phyloP scores from a whole-genome alignment of 1,140 invertebrate species.

The Meloidogyne exigua region DNA sequence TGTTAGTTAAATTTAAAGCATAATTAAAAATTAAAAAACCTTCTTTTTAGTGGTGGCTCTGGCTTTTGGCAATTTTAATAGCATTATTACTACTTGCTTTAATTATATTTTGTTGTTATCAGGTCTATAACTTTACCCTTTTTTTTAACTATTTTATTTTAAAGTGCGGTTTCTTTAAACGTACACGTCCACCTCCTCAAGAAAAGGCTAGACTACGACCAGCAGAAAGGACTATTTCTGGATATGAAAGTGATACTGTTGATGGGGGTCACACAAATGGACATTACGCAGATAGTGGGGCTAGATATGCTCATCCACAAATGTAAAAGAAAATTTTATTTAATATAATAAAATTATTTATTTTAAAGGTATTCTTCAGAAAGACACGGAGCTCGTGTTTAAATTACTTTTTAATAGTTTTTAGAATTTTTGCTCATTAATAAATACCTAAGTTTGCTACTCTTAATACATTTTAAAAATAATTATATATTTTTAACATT shows the following conservation, averaged over 20 bases:
- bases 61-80: conserved; percentile 50
- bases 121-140: conserved; percentile 25
- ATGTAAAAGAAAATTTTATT: conserved; percentile 18
- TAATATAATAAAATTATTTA: neutral
- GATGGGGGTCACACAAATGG: conserved; percentile 3
- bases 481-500: neutral
- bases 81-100: conserved; percentile 45
- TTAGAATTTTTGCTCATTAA: neutral
- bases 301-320: conserved; percentile 35
- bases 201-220: conserved; percentile 44
- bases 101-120: conserved; percentile 49
- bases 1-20: neutral
- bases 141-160: conserved; percentile 27
- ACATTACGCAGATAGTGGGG: conserved; percentile 26
- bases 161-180: conserved; percentile 59
- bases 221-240: neutral
- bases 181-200: conserved; percentile 49
- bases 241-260: neutral
- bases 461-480: neutral
- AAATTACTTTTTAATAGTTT: neutral
- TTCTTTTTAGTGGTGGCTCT: conserved; percentile 50
- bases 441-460: neutral
- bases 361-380: conserved; percentile 28
- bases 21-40: neutral
- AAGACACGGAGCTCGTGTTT: conserved; percentile 27